A percentile compares a stretch with the other conserved stretches of the same genome.
phyloP scores from a whole-genome alignment of 2,113 vertebrate genomes.

The Murina feae region DNA sequence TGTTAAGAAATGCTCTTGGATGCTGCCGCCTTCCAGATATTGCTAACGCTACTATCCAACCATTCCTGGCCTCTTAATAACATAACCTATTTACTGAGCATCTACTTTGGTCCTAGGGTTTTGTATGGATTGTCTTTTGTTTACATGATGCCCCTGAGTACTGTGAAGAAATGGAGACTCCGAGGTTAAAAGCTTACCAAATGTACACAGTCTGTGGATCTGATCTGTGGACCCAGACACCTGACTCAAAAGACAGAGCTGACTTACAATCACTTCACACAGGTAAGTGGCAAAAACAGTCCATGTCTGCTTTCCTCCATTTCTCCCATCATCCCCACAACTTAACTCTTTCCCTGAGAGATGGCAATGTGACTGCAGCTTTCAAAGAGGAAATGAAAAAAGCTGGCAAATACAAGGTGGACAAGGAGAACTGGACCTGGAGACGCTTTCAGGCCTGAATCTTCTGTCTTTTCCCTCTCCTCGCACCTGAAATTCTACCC shows the following conservation, averaged over 20 bases:
- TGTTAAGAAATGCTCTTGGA: background rate
- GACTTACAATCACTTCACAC: background rate
- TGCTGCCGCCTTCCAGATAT: background rate
- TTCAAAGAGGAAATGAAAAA: background rate
- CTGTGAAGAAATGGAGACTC: background rate
- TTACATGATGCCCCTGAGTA: background rate
- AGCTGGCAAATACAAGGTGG: background rate
- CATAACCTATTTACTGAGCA: background rate
- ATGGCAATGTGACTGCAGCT: background rate
- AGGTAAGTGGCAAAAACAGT: accelerated
- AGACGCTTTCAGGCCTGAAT: background rate
- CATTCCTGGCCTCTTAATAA: background rate
- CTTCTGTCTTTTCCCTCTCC: background rate
- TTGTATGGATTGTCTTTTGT: too few species aligned
- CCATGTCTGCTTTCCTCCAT: background rate
- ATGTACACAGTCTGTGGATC: background rate
- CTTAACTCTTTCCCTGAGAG: background rate
- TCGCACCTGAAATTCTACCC: background rate
- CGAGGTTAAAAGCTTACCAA: background rate
- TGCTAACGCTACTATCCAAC: background rate
- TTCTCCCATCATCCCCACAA: background rate
- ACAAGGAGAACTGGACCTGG: background rate
- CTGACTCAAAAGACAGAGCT: background rate
- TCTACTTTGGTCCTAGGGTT: background rate
- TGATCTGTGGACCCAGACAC: background rate